Evolutionary conservation across 2,797 vertebrate species (phyloP).

Genomic region (Zalophus californianus): DNA sequence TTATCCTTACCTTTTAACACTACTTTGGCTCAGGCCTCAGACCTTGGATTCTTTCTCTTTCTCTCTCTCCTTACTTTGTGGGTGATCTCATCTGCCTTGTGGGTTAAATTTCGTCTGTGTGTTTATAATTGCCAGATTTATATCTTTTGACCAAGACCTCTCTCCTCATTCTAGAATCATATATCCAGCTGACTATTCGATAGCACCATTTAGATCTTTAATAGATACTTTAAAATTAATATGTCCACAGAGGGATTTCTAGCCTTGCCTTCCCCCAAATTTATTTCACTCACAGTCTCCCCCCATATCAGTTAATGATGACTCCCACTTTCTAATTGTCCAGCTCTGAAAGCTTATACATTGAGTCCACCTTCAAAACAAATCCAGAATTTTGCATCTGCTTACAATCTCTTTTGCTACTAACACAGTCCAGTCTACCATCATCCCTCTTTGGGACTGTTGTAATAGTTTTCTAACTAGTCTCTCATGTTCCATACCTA

Average conservation of each 20-base stretch:
- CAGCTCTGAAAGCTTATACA: background rate
- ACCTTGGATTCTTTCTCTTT: background rate
- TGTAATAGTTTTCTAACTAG: background rate
- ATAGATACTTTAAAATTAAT: constrained; percentile 14
- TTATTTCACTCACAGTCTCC: background rate
- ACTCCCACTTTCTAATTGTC: background rate
- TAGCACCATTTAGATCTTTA: background rate
- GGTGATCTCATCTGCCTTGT: background rate
- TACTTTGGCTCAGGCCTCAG: background rate
- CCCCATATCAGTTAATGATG: background rate
- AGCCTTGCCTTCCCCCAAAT: background rate
- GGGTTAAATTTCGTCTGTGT: background rate
- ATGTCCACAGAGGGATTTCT: background rate
- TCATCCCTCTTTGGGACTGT: background rate
- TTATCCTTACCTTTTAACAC: constrained; percentile 13
- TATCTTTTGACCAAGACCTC: background rate
- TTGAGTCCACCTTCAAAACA: background rate
- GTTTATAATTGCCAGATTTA: constrained; percentile 40
- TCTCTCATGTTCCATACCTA: background rate
- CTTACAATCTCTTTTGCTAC: background rate
- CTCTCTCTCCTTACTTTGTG: background rate
- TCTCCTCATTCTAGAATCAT: background rate
- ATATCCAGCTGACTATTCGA: constrained; percentile 8
- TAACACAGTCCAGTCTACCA: background rate
- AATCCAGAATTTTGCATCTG: background rate